Percentiles rank a stretch among this genome's conserved stretches.
Conservation (phyloP, 2,113 vertebrate genomes). For the Pterophyllum scalare region DNA sequence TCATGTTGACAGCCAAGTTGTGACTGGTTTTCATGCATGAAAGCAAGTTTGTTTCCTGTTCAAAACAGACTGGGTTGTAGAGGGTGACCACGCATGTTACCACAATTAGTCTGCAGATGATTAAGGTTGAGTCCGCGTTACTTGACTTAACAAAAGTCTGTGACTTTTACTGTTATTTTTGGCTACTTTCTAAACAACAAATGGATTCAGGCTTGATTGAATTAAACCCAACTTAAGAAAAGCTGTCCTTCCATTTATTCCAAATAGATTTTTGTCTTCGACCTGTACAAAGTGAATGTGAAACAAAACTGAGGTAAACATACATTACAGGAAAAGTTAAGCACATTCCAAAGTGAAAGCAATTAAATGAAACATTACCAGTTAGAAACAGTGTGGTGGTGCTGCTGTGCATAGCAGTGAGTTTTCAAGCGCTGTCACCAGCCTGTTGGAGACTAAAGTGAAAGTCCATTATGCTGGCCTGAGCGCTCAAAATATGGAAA, state of each 20-base stretch:
- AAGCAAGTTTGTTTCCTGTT: neutral
- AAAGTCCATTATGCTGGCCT: conserved; percentile 66
- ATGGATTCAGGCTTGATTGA: neutral
- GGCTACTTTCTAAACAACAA: neutral
- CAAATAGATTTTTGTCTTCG: neutral
- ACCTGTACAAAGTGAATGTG: neutral
- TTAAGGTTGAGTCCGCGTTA: neutral
- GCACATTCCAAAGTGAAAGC: neutral
- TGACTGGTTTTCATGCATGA: neutral
- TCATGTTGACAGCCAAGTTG: neutral
- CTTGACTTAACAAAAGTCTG: neutral
- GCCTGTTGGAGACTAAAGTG: conserved; percentile 61
- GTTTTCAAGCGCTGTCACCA: conserved; percentile 49
- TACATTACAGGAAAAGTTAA: neutral
- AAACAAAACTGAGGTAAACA: neutral
- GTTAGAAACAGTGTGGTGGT: neutral
- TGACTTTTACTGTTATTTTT: neutral
- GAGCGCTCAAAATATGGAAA: conserved; percentile 71
- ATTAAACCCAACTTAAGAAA: neutral
- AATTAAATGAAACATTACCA: neutral
- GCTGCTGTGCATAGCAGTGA: conserved; percentile 14
- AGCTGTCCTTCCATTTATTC: neutral
- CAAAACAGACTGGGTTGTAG: neutral
- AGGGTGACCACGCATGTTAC: neutral
- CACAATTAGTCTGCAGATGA: neutral